phyloP scores from a whole-genome alignment of 37 sponge, comb jelly and placozoan genomes.

The Axinella damicornis region DNA sequence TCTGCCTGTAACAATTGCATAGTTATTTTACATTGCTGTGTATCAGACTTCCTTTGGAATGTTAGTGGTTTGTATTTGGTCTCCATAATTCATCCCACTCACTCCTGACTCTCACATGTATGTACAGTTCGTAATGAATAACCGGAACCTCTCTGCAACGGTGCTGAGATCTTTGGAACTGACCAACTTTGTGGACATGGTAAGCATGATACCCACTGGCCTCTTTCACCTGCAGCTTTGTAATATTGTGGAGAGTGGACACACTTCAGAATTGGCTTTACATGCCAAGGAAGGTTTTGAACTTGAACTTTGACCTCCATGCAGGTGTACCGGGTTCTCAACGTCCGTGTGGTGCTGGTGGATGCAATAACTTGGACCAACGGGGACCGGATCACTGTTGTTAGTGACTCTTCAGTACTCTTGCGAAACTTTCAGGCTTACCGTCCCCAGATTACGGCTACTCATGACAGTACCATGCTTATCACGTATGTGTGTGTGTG shows the following conservation, averaged over 20 bases:
- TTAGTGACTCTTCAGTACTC: constrained; percentile 11
- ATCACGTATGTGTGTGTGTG: constrained; percentile 37
- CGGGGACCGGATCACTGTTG: constrained; percentile 41
- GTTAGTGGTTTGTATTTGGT: no score
- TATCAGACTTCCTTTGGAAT: no score
- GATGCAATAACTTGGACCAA: constrained; percentile 61
- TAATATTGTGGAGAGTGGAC: no score
- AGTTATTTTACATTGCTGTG: no score
- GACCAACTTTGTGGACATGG: constrained; percentile 64
- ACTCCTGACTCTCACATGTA: no score
- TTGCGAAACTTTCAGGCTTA: constrained; percentile 21
- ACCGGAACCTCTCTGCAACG: neutral
- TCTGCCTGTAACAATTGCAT: no score
- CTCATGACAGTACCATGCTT: constrained; percentile 58
- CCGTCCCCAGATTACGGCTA: constrained; percentile 1
- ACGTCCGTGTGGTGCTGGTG: constrained; percentile 69
- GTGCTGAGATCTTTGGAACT: constrained; percentile 43
- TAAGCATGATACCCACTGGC: constrained; percentile 1
- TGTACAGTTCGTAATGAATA: no score
- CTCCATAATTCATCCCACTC: no score
- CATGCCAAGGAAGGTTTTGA: no score
- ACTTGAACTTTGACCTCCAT: no score
- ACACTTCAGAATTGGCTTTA: no score
- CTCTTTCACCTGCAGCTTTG: no score
- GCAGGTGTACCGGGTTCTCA: constrained; percentile 41